Percentiles rank a stretch among this genome's conserved stretches.
Evolutionary conservation across 2,113 vertebrate genomes (phyloP).

Genomic region (Myxocyprinus asiaticus): DNA sequence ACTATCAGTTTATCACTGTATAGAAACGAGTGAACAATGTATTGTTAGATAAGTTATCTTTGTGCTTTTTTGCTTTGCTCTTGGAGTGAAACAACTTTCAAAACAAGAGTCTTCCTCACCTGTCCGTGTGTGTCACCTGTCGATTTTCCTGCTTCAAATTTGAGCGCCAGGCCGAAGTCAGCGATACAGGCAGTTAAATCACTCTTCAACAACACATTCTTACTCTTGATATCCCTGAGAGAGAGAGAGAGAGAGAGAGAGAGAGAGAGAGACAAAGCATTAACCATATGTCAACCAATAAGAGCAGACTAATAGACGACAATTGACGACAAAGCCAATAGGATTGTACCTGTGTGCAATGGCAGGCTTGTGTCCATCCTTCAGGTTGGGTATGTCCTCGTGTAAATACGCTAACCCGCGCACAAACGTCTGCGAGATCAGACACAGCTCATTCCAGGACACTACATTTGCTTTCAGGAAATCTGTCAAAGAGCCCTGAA

Average conservation of each 20-base stretch:
- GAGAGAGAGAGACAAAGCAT: not conserved
- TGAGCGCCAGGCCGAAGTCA: constrained; percentile 94
- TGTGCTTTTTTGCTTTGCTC: not conserved
- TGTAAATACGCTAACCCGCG: constrained; percentile 96
- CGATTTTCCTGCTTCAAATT: constrained; percentile 96
- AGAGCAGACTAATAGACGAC: not conserved
- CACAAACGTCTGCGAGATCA: constrained; percentile 91
- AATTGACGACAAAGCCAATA: not conserved
- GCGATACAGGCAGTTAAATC: constrained; percentile 93
- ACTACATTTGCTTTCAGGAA: constrained; percentile 97
- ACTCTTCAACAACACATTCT: constrained; percentile 94
- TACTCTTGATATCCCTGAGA: constrained; percentile 96
- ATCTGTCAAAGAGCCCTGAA: constrained; percentile 93
- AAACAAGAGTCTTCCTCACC: constrained; percentile 71
- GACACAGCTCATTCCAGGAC: constrained; percentile 95
- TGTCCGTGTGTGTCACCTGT: constrained; percentile 96
- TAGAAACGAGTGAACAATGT: no score
- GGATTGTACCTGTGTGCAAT: constrained; percentile 87
- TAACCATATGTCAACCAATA: not conserved
- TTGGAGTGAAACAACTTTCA: no score
- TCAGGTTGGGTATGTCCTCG: constrained; percentile 93
- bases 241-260: not conserved
- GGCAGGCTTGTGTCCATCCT: constrained; percentile 96
- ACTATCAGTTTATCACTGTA: no score
- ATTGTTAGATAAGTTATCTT: no score